Base-by-base conservation (phyloP, 2,888 invertebrate genomes). In the Microctonus hyperodae region DNA sequence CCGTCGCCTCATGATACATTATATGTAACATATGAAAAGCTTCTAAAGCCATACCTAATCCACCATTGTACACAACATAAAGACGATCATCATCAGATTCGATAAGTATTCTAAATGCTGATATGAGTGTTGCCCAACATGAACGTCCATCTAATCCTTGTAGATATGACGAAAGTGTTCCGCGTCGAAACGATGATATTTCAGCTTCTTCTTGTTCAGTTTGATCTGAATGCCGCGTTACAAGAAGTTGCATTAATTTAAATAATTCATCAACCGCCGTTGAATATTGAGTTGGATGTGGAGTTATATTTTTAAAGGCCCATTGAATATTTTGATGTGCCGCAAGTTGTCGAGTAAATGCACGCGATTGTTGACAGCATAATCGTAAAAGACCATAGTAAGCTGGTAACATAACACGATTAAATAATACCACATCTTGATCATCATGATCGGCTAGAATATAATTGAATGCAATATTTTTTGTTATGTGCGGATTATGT, bases 371-470 rank as follows among this genome's bases (percentile, higher is more conserved):
- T 73, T 95, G 92, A 81, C 97, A 97, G 85, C 95, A 96, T 83
- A 96, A 88, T 71, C 96, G 88, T 76, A 97, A 86, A 67, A 97
- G 86, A 51, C 96, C 95, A 82, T 95, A 95, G 85, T 94, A 95
- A 10, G 96, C 94, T 1, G 97, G 97, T 79, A 97, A 85, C 95
- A 96, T 97, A 23, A 93, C 91, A 70, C 96, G 90, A 86, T 97
- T 97, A 85, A 95, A 97, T 76, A 95, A 89, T 53, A 97, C 94
- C 70, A 97, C 96, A 81, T 97, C 97, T 79, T 96, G 95, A 84
- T 97, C 97, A 75, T 97, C 97, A 83, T 97, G 97, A 86, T 97
- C 97, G 73, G 97, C 97, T 70, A 97, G 87, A 84, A 97, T 97
- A 81, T 97, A 97, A 85, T 96, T 97, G 87, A 96, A 97, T 72